Base-by-base conservation (phyloP, 2,888 invertebrate species). In the Branchipolynoe longqiensis region DNA sequence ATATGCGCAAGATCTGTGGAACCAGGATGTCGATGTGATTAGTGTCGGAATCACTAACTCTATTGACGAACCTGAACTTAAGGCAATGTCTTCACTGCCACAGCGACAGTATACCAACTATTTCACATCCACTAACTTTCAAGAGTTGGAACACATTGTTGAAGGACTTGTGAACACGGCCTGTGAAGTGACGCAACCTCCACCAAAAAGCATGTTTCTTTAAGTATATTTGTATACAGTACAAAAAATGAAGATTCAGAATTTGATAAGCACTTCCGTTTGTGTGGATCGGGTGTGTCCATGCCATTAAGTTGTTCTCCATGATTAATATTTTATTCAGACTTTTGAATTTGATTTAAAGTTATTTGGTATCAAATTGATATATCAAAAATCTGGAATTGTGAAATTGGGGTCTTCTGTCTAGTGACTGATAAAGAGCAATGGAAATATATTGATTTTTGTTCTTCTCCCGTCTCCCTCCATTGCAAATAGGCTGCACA, bases 101-200 rank as follows among this genome's bases (percentile, higher is more conserved):
- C 86, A 86, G 33, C 25, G 85, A 14, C 87, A 89, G 41, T 33
- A 54, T 1, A 88, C 88, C 0, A 83, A 88, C 12, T 87, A 87
- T 8, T 90, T 91, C 73, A 84, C 85, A 41, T 88, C 90, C 0
- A 86, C 89, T 6, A 83, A 85, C 73, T 86, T 86, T 59, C 36
- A 25, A 33, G n/a, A 59, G 33, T 36, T 82, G 82, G 59, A 82
- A 25, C 22, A 36, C 36, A 58, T 82, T 25, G 25, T 82, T 18
- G 59, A 58, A 22, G 31, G 18, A 12, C 56, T 82, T 56, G 22
- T 82, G 0, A 25, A 31, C 12, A 56, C 38, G 31, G 82, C 82
- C 58, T 82, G 82, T 58, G 56, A 31, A 4, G 25, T 31, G 31
- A 62, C 62, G 14, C 62, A 25, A 62, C 3, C 62, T 2, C 62